Base-by-base conservation (phyloP, 2,113 vertebrate genomes). In the Protomyctophum bolini region DNA sequence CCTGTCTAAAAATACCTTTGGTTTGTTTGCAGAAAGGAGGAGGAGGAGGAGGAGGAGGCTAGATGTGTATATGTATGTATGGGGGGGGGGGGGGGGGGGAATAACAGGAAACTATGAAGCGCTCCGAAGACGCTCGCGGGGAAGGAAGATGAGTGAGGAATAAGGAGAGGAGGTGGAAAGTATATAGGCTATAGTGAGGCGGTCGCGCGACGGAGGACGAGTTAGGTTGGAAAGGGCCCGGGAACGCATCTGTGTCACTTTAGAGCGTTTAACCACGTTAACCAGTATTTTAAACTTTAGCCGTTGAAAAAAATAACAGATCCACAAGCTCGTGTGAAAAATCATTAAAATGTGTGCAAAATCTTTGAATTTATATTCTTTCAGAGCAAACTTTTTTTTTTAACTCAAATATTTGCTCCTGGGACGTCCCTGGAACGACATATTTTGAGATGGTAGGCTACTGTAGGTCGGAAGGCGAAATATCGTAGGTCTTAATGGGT, bases 1-100 rank as follows among this genome's bases (percentile, higher is more conserved):
- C 73, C 47, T 21, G 66, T 80, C 89, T 90, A 91, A 91, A 93
- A 92, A 92, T 93, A 92, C 89, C 87, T 83, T 66, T 66, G 1
- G 75, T 70, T 21, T 21, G 86, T 89, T 88, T 87, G 79, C 74
- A 85, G 81, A 82, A 83, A 88, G 81, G 70, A 83, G 90, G 73
- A 81, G 71, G 75, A 81, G 75, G 64, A 77, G 78, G 72, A 21
- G 21, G 33, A 41, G 33, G 33, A 1, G 3, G 33, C 33, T 41
- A 6, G 33, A 41, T 41, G 33, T 41, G 33, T 41, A 41, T 41
- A 41, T 41, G 77, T 66, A 10, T 56, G 21, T 21, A 21, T 21
- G 21, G 33, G 33, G 33, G 33, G 10, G 77, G 21, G 33, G 33
- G 33, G 33, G 10, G 21, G 33, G 33, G 33, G 33, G 10, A 85